Conservation (phyloP, 1,140 invertebrate genomes). For the Plectrocnemia conspersa region DNA sequence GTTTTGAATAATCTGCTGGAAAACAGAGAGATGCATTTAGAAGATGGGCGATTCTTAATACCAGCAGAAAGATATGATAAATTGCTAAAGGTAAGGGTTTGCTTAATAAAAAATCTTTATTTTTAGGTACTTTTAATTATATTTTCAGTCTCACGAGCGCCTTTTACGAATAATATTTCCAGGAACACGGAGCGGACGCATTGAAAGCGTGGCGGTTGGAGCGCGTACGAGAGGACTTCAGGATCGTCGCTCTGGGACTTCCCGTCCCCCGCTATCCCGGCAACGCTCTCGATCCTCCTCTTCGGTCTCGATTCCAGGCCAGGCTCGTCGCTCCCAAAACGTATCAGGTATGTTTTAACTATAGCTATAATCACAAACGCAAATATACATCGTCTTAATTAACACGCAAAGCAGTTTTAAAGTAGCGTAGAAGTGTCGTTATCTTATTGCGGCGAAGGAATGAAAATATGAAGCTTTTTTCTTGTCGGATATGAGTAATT, state of each 20-base stretch:
- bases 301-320: conserved; percentile 92
- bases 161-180: conserved; percentile 34
- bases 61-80: conserved; percentile 86
- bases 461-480: conserved; percentile 63
- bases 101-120: not conserved
- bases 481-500: conserved; percentile 39
- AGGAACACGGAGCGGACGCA: conserved; percentile 75
- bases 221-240: conserved; percentile 84
- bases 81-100: conserved; percentile 66
- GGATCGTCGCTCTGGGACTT: conserved; percentile 85
- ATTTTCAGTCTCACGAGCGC: too few relatives aligned
- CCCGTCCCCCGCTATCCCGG: conserved; percentile 86
- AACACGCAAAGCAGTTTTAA: too few relatives aligned
- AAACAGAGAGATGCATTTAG: conserved; percentile 97
- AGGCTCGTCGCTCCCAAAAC: conserved; percentile 66
- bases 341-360: conserved; percentile 54
- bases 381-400: not conserved
- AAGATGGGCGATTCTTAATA: conserved; percentile 93
- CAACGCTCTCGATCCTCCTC: conserved; percentile 91
- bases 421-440: not conserved
- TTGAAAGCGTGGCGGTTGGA: conserved; percentile 83
- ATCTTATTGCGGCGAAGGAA: conserved; percentile 56
- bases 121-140: not conserved
- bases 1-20: conserved; percentile 98
- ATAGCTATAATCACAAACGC: conserved; percentile 1